phyloP scores from a whole-genome alignment of 1,140 invertebrate genomes.

The Philopotamus ludificatus region DNA sequence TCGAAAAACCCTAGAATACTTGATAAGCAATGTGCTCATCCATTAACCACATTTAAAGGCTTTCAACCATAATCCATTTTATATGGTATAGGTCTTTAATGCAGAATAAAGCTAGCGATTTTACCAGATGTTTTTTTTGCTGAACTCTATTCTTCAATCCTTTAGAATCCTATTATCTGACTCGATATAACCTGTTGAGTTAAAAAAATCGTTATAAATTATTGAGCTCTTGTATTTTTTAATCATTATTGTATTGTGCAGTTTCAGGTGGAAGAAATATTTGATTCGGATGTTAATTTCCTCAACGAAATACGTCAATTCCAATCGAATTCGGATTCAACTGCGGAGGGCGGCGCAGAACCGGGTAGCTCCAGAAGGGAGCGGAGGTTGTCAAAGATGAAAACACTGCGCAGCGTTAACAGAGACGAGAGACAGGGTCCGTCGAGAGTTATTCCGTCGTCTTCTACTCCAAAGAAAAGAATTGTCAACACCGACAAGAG shows the following conservation, averaged over 20 bases:
- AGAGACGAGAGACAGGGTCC: neutral
- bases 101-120: no score
- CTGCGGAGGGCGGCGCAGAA: neutral
- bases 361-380: neutral
- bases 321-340: slow-evolving; percentile 10
- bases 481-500: neutral
- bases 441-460: neutral
- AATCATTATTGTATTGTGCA: neutral
- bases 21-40: no score
- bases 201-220: no score
- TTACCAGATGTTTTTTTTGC: no score
- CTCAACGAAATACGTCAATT: slow-evolving; percentile 29
- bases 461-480: neutral
- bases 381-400: neutral
- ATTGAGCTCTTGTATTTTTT: no score
- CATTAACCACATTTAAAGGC: no score
- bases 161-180: no score
- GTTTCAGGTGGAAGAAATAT: slow-evolving; percentile 36
- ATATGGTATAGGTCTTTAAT: no score
- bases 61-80: no score
- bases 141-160: no score
- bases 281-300: slow-evolving; percentile 31
- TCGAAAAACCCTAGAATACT: no score
- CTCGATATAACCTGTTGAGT: no score
- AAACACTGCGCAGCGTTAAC: neutral